Percentiles rank a stretch among this genome's conserved stretches.
Conservation (phyloP, 2,888 invertebrate species). For the Deilephila elpenor region DNA sequence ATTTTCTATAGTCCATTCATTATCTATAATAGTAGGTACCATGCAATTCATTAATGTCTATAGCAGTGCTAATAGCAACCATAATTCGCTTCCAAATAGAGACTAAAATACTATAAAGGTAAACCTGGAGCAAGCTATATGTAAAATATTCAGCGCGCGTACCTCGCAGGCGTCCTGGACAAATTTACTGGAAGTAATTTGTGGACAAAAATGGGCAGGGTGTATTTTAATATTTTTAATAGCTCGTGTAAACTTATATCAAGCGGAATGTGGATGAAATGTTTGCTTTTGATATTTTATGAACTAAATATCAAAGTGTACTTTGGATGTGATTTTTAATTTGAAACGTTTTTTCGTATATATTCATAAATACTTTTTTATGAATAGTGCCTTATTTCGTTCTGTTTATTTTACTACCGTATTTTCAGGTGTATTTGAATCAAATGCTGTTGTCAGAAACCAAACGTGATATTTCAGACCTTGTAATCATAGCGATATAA, state of each 20-base stretch:
- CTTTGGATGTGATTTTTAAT: neutral
- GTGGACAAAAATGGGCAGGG: neutral
- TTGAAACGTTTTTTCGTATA: neutral
- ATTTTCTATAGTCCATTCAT: too few relatives aligned
- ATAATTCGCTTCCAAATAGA: neutral
- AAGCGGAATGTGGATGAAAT: neutral
- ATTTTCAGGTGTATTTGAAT: too few relatives aligned
- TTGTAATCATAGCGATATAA: too few relatives aligned
- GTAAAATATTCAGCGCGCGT: conserved; percentile 29
- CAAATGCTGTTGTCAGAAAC: too few relatives aligned
- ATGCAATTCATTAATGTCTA: too few relatives aligned
- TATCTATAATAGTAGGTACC: too few relatives aligned
- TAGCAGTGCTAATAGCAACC: neutral
- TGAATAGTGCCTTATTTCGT: too few relatives aligned
- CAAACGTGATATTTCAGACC: too few relatives aligned
- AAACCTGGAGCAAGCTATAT: neutral
- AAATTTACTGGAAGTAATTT: conserved; percentile 21
- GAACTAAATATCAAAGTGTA: neutral
- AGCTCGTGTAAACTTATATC: neutral
- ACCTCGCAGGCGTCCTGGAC: conserved; percentile 15
- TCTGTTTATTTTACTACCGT: too few relatives aligned
- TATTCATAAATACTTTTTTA: too few relatives aligned
- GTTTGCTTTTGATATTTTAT: neutral
- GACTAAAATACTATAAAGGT: conserved; percentile 2
- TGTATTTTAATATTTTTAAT: conserved; percentile 3